phyloP scores from a whole-genome alignment of 2,888 invertebrate species.

The Odontocerum albicorne region DNA sequence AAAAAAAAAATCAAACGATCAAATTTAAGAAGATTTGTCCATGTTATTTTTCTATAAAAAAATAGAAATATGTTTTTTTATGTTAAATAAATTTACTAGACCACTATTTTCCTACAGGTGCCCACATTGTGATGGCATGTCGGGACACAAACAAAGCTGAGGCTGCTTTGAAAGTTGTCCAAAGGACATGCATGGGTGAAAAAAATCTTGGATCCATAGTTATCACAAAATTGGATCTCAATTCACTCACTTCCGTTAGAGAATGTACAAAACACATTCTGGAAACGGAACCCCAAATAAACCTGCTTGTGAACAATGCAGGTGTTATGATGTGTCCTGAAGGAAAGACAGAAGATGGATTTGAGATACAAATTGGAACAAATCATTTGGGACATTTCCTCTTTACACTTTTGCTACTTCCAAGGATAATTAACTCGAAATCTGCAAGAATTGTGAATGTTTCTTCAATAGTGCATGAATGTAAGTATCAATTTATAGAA shows the following conservation, averaged over 20 bases:
- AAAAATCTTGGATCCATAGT: conserved; percentile 44
- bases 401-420: conserved; percentile 55
- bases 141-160: conserved; percentile 52
- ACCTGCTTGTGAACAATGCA: conserved; percentile 53
- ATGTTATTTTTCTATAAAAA: too few relatives aligned
- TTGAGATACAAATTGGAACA: conserved; percentile 60
- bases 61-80: too few relatives aligned
- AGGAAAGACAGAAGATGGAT: conserved; percentile 55
- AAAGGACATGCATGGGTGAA: conserved; percentile 39
- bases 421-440: conserved; percentile 52
- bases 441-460: conserved; percentile 58
- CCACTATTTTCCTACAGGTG: conserved; percentile 44
- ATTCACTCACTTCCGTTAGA: conserved; percentile 46
- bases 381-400: conserved; percentile 62
- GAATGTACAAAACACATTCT: conserved; percentile 46
- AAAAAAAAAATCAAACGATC: too few relatives aligned
- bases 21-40: too few relatives aligned
- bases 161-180: conserved; percentile 40
- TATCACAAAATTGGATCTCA: conserved; percentile 45
- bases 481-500: too few relatives aligned
- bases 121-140: conserved; percentile 61
- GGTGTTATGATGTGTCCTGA: conserved; percentile 62
- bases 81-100: not conserved
- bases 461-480: conserved; percentile 52
- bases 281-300: conserved; percentile 44